These are phyloP conservation scores for Typhlichthys eigenmanni DNA, from an alignment of 2,797 vertebrate genomes.

Conservation along the genomic window DNA sequence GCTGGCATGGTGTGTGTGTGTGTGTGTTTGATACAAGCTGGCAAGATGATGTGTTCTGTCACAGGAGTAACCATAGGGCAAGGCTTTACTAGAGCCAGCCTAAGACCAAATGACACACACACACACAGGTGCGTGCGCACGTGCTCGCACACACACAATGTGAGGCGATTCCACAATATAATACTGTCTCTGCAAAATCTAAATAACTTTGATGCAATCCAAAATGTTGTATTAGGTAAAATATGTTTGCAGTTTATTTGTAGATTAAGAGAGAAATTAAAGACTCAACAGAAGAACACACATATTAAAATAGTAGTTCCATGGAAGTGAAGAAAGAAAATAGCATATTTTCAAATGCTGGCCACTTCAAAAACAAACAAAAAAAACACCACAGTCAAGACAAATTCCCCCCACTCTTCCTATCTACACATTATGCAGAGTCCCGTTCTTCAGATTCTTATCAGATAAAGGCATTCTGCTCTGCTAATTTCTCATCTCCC, in stretches of 20 bases:
- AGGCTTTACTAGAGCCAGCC: constrained; percentile 51
- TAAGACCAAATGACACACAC: constrained; percentile 64
- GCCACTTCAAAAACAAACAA: neutral
- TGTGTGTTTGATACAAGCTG: constrained; percentile 43
- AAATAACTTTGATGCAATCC: too few relatives aligned
- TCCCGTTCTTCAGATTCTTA: constrained; percentile 15
- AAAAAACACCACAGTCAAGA: neutral
- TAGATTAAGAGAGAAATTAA: too few relatives aligned
- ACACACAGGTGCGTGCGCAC: constrained; percentile 11
- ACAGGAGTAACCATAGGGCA: constrained; percentile 69
- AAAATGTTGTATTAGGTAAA: too few relatives aligned
- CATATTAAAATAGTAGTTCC: too few relatives aligned
- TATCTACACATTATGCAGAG: constrained; percentile 2
- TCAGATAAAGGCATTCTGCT: constrained; percentile 16
- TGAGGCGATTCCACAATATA: neutral
- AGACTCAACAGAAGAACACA: too few relatives aligned
- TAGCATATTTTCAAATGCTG: too few relatives aligned
- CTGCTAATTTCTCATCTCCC: constrained; percentile 1
- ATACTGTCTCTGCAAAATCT: neutral
- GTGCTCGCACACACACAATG: neutral
- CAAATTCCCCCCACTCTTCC: constrained; percentile 8
- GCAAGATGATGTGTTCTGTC: constrained; percentile 67
- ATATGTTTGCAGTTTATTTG: too few relatives aligned
- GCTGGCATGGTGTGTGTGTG: constrained; percentile 49
- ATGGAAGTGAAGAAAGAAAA: too few relatives aligned